Evolutionary conservation across 2,888 invertebrate species (phyloP).

Genomic region (Hipparchia semele): DNA sequence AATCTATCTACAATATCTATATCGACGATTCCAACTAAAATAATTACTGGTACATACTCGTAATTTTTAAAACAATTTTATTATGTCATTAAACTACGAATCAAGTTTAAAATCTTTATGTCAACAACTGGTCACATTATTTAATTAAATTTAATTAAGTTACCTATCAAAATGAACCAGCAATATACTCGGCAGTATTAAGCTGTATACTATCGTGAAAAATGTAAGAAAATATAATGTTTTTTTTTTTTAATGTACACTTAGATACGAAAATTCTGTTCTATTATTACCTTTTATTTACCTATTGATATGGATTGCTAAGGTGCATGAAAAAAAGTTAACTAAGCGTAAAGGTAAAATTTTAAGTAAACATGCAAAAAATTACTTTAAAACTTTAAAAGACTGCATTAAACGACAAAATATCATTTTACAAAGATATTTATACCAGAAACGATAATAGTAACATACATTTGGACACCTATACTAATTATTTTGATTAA

Average conservation of each 20-base stretch:
- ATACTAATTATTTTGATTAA: too few species aligned
- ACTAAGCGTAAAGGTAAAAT: not conserved
- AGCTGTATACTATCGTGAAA: not conserved
- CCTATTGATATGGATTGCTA: constrained; percentile 10
- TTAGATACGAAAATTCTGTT: not conserved
- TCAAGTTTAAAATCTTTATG: too few species aligned
- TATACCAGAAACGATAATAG: not conserved
- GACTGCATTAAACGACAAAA: too few species aligned
- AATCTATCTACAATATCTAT: too few species aligned
- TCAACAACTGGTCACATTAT: not conserved
- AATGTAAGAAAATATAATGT: not conserved
- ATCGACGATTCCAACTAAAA: too few species aligned
- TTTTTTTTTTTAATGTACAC: not conserved
- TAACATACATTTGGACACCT: not conserved
- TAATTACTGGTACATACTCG: too few species aligned
- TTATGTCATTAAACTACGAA: too few species aligned
- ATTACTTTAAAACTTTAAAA: too few species aligned
- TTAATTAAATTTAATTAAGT: not conserved
- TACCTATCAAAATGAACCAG: not conserved
- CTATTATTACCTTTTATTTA: not conserved
- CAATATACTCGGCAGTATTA: not conserved
- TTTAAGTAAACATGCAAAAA: not conserved
- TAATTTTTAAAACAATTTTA: too few species aligned
- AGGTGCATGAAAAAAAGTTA: not conserved
- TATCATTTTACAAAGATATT: too few species aligned